Percentiles rank a stretch among this genome's conserved stretches.
Evolutionary conservation across 2,113 vertebrate genomes (phyloP).

Genomic region (Rhabdomys dilectus): DNA sequence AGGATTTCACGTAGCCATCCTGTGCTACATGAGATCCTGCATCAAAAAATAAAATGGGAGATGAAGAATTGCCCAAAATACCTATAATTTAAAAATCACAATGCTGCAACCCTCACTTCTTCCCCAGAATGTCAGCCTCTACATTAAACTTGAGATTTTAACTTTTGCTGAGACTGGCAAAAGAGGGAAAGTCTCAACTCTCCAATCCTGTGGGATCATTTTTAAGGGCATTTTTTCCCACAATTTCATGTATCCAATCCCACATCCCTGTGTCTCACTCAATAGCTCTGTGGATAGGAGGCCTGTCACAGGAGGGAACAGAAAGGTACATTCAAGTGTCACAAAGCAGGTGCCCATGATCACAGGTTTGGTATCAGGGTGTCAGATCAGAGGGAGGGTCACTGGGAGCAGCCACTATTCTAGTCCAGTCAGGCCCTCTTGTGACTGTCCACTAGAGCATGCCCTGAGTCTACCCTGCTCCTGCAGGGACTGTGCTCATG

Average conservation of each 20-base stretch:
- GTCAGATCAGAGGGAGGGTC: background rate
- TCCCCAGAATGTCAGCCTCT: background rate
- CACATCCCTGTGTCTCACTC: fast-evolving
- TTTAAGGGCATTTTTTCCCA: background rate
- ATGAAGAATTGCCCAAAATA: background rate
- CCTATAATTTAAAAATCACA: background rate
- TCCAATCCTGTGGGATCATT: fast-evolving
- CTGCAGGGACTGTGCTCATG: no score
- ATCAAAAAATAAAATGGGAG: background rate
- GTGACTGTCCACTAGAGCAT: fast-evolving
- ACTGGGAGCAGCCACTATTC: background rate
- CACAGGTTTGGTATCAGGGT: background rate
- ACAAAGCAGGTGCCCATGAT: background rate
- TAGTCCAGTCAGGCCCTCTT: background rate
- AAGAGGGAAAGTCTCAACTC: background rate
- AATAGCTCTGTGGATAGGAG: background rate
- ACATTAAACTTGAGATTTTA: background rate
- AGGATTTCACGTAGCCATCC: background rate
- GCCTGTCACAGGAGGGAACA: background rate
- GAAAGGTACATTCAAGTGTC: no score
- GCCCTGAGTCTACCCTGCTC: background rate
- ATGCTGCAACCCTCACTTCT: background rate
- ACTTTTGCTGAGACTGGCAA: background rate
- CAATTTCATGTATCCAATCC: background rate
- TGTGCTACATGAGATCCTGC: background rate